These are phyloP conservation scores for Ramphastos sulfuratus DNA, from an alignment of 2,113 vertebrate species.

Conservation along the genomic window DNA sequence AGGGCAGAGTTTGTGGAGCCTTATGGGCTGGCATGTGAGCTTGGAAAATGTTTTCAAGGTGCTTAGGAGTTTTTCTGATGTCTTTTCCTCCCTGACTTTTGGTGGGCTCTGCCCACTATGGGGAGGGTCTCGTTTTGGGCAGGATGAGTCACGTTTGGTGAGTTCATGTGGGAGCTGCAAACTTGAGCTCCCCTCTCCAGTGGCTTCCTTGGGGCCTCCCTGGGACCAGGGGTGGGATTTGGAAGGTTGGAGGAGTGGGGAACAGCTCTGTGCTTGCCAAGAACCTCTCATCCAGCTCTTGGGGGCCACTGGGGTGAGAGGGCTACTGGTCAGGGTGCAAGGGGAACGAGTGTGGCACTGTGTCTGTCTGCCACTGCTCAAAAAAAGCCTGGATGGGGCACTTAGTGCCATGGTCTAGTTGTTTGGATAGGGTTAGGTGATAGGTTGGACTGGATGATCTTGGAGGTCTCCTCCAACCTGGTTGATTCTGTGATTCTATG, in stretches of 20 bases:
- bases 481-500: too few relatives aligned
- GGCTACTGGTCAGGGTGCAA: background rate
- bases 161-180: fast-evolving
- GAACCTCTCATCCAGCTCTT: background rate
- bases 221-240: fast-evolving
- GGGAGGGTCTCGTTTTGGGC: background rate
- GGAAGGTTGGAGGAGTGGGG: background rate
- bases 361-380: background rate
- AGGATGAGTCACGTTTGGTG: background rate
- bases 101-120: background rate
- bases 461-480: too few relatives aligned
- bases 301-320: fast-evolving
- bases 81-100: background rate
- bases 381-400: too few relatives aligned
- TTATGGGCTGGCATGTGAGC: background rate
- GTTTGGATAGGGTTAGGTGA: too few relatives aligned
- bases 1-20: background rate
- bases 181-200: fast-evolving
- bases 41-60: conserved; percentile 4
- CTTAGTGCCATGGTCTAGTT: too few relatives aligned
- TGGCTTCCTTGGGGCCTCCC: fast-evolving
- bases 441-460: too few relatives aligned
- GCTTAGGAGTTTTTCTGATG: background rate
- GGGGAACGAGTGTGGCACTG: fast-evolving
- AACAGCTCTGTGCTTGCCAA: background rate